Base-by-base conservation (phyloP, 2,113 vertebrate species). In the Psittacula cyanocephala region DNA sequence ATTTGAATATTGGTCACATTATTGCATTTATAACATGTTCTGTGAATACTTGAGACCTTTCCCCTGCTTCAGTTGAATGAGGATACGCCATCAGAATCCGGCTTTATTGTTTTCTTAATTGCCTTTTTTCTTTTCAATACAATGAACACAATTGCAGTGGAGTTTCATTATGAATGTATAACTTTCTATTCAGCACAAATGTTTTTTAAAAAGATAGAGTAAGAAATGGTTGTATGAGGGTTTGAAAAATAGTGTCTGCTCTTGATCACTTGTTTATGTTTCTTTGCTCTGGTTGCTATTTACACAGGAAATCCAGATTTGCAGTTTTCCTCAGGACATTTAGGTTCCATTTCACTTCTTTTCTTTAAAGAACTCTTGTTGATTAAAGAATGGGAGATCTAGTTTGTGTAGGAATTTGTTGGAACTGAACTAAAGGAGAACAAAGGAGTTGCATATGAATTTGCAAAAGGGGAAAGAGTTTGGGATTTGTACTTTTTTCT, bases 61-160 rank as follows among this genome's bases (percentile, higher is more conserved):
- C 2, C 13, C 14, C n/a, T 77, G 10, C 31, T 49, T 95, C 49
- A 53, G 5, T 91, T 92, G 86, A 91, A 75, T 68, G n/a, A 68
- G 27, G 29, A 81, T 57, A 15, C 75, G 24, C 87, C 65, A 44
- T 84, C 39, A 57, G 55, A 89, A 64, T 76, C 88, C 91, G 87
- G 6, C 17, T 71, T 39, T 84, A 35, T 77, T 87, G 27, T 60
- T 86, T 82, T 80, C 35, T 70, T 88, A 93, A 77, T 84, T 88
- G 27, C 7, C 10, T 46, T 86, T 84, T 53, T 55, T 59, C 55
- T 60, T 68, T 31, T 9, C 37, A 69, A n/a, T 65, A 18, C 22
- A n/a, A 80, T 14, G 44, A 75, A 62, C n/a, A 49, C 10, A 86
- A 46, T 50, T 91, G 22, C 16, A 62, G 28, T 67, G 22, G 37